Conservation (phyloP, 1,140 invertebrate species). For the Hylaeus volcanicus region DNA sequence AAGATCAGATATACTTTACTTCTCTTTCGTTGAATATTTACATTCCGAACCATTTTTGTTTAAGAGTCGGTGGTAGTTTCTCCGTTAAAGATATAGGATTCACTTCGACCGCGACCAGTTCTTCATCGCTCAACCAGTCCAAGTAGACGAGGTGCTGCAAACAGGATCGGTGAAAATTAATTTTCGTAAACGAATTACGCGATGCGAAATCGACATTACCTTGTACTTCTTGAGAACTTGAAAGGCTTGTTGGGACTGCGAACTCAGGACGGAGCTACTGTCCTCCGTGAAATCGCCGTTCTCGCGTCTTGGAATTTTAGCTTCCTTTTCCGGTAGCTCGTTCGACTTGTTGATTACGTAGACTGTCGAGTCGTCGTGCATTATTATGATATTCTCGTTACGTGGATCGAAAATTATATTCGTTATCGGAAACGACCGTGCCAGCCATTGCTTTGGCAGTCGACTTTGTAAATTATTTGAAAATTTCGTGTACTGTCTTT, state of each 20-base stretch:
- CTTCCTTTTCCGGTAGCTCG: slow-evolving; percentile 68
- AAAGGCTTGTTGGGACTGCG: slow-evolving; percentile 72
- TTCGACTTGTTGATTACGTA: slow-evolving; percentile 83
- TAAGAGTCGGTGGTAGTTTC: slow-evolving; percentile 83
- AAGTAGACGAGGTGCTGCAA: slow-evolving; percentile 85
- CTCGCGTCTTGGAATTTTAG: slow-evolving; percentile 77
- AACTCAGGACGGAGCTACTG: slow-evolving; percentile 69
- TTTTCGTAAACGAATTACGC: slow-evolving; percentile 4
- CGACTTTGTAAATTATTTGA: slow-evolving; percentile 78
- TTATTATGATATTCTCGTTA: slow-evolving; percentile 83
- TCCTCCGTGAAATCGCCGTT: slow-evolving; percentile 73
- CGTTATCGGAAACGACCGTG: slow-evolving; percentile 79
- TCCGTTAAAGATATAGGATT: slow-evolving; percentile 83
- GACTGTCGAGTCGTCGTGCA: slow-evolving; percentile 84
- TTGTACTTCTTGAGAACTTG: slow-evolving; percentile 79
- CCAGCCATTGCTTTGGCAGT: slow-evolving; percentile 78
- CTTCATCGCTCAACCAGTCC: slow-evolving; percentile 81
- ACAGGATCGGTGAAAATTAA: neutral
- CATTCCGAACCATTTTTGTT: slow-evolving; percentile 84
- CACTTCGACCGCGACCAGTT: slow-evolving; percentile 86
- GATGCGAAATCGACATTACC: slow-evolving; percentile 64
- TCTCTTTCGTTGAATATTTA: slow-evolving; percentile 57
- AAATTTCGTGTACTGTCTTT: slow-evolving; percentile 82
- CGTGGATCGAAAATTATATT: slow-evolving; percentile 82
- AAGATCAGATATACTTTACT: neutral